Base-by-base conservation (phyloP, 1,140 invertebrate genomes). In the Sycophaga agraensis region DNA sequence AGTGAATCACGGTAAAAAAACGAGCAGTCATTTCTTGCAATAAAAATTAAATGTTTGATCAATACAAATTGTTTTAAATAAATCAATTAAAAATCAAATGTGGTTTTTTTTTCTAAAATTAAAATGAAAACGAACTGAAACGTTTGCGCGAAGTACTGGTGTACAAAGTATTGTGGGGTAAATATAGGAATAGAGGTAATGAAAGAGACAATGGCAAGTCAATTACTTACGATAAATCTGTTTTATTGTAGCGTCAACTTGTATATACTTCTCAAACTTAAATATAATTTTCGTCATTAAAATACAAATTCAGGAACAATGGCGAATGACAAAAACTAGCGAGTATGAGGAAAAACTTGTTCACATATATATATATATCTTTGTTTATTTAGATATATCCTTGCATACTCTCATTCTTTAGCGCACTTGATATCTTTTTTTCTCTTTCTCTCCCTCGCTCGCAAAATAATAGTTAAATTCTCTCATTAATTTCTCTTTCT, bases 221-320 rank as follows among this genome's bases (percentile, higher is more conserved):
- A n/a, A 22, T 26, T 39, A 37, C 8, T 45, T 45, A 57, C 22
- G 54, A 63, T 57, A 57, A 57, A 63, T 63, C 28, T 60, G 48
- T 63, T 57, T 63, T 63, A 63, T 63, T 63, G 35, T 57, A 63
- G 40, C 40, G 37, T 51, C 55, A 51, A 57, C 55, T 63, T 58
- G 42, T 45, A 63, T 63, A 57, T 58, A 57, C 26, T 58, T 57
- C 54, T 57, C 46, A 63, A 57, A 57, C 49, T 63, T 51, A 57
- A 63, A 63, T 58, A 57, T 53, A 57, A 57, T 63, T 63, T 63
- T 53, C 51, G 48, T 63, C 54, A 57, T 53, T 63, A 50, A 57
- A 63, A 63, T 63, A 63, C 61, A 63, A 63, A 63, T 63, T 63
- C 40, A 63, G 61, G 61, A 63, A 63, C 61, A 57, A 63, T 40